Evolutionary conservation across 2,113 vertebrate genomes (phyloP).

Genomic region (Chinchilla lanigera): DNA sequence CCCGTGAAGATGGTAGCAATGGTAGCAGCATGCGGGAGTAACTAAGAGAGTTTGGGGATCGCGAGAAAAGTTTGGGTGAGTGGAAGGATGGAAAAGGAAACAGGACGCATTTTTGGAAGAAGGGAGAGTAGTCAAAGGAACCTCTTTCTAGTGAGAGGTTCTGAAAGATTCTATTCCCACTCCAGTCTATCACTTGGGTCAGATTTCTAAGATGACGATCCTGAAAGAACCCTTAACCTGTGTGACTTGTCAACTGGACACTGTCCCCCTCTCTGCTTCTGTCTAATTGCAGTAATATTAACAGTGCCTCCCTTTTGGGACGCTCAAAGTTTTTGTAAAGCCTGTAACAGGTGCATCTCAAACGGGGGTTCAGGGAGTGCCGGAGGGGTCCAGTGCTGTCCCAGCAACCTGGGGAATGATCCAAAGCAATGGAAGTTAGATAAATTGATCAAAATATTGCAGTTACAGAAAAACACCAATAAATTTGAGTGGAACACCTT

Average conservation of each 20-base stretch:
- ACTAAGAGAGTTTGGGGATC: neutral
- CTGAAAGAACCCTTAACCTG: neutral
- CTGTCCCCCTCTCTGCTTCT: neutral
- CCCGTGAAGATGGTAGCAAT: neutral
- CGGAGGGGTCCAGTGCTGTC: neutral
- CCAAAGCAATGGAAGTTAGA: neutral
- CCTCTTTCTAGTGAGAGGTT: too few species aligned
- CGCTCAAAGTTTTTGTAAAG: fast-evolving
- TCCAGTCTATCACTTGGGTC: neutral
- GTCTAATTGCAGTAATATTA: neutral
- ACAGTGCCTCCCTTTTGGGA: neutral
- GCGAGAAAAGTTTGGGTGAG: neutral
- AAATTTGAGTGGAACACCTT: constrained; percentile 15
- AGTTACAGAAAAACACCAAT: constrained; percentile 19
- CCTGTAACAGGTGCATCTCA: neutral
- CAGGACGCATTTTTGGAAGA: neutral
- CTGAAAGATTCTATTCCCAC: neutral
- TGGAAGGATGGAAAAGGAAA: neutral
- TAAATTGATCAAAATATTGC: constrained; percentile 19
- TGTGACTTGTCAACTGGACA: neutral
- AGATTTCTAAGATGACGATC: neutral
- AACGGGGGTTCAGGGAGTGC: neutral
- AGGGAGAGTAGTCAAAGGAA: neutral
- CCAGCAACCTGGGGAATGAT: neutral
- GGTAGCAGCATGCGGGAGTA: neutral